A percentile compares a stretch with the other conserved stretches of the same genome.
These are phyloP conservation scores for Idris sp. DNA, from an alignment of 1,140 invertebrate species.

Conservation along the genomic window DNA sequence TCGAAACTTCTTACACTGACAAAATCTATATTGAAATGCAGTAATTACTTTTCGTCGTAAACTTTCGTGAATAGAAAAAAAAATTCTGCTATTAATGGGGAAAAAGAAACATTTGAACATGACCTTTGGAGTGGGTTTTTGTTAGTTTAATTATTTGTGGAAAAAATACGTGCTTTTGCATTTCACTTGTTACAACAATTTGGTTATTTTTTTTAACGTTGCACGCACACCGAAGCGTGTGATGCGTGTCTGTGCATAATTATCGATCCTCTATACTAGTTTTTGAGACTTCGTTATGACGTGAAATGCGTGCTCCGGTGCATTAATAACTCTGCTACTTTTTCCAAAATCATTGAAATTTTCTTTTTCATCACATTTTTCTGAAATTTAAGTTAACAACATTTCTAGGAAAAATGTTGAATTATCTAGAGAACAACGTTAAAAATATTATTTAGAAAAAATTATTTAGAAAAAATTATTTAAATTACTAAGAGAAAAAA, in stretches of 20 bases:
- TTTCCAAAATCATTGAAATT: constrained; percentile 28
- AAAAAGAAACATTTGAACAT: neutral
- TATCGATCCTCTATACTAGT: constrained; percentile 50
- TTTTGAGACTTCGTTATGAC: constrained; percentile 21
- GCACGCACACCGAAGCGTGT: constrained; percentile 15
- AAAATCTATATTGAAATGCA: too few relatives aligned
- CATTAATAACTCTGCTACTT: constrained; percentile 52
- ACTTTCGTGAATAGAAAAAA: too few relatives aligned
- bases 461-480: too few relatives aligned
- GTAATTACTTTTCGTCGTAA: neutral
- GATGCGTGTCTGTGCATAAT: constrained; percentile 57
- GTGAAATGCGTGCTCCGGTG: constrained; percentile 48
- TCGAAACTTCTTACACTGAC: constrained; percentile 10
- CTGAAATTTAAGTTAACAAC: too few relatives aligned
- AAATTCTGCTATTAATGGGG: too few relatives aligned
- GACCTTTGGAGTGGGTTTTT: too few relatives aligned
- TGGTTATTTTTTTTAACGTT: constrained; percentile 13
- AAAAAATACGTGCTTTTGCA: too few relatives aligned
- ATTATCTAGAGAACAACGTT: too few relatives aligned
- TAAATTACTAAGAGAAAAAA: too few relatives aligned
- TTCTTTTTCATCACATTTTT: constrained; percentile 37
- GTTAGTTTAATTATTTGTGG: neutral
- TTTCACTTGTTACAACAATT: constrained; percentile 16
- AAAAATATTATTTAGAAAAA: too few relatives aligned
- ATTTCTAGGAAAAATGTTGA: too few relatives aligned